Evolutionary conservation across 1,140 invertebrate genomes (phyloP).

Genomic region (Chironomus tepperi): DNA sequence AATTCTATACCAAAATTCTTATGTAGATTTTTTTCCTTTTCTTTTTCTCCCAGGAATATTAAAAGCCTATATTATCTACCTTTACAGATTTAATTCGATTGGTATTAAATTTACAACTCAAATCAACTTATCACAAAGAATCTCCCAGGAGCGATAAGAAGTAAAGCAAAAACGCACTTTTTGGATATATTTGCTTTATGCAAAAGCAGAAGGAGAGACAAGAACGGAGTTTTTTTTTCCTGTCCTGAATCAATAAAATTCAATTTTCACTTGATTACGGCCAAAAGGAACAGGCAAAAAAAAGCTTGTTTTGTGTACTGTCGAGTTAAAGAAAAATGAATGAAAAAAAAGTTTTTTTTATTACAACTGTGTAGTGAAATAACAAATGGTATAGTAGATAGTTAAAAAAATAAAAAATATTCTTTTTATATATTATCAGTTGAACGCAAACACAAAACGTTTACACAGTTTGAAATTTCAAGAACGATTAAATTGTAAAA

Average conservation of each 20-base stretch:
- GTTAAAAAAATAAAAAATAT: conserved; percentile 18
- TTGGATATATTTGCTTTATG: not conserved
- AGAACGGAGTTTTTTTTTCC: not conserved
- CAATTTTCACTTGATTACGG: not conserved
- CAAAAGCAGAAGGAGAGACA: not conserved
- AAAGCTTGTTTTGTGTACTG: not conserved
- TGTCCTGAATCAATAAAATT: not conserved
- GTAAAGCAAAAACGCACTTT: not conserved
- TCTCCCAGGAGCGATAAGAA: no score
- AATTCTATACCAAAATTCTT: no score
- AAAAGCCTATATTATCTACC: no score
- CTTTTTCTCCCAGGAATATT: no score
- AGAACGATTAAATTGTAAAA: conserved; percentile 8
- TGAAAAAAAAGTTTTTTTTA: not conserved
- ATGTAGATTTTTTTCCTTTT: no score
- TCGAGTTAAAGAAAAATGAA: not conserved
- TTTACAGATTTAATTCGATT: no score
- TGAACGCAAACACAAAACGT: not conserved
- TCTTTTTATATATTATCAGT: not conserved
- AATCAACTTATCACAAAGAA: no score
- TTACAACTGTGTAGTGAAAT: not conserved
- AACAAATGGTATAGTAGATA: not conserved
- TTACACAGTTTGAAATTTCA: conserved; percentile 20
- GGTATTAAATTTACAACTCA: no score
- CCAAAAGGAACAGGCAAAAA: not conserved